Conservation (phyloP, 2,797 vertebrate species). For the Pangasius krempfi region DNA sequence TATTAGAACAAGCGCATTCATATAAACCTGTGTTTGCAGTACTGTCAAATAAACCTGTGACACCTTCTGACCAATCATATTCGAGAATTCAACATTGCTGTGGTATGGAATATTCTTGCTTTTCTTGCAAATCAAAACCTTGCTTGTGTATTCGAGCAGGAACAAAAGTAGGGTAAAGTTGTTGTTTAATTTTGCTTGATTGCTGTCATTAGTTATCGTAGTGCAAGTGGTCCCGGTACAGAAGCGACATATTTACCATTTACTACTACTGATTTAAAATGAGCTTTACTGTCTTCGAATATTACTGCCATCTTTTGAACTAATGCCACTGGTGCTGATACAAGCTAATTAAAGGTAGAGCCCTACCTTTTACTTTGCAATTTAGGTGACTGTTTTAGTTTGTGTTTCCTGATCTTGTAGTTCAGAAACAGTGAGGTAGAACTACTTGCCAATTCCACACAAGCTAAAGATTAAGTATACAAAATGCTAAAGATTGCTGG, state of each 20-base stretch:
- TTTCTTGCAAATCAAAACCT: background rate
- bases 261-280: background rate
- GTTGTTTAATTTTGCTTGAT: background rate
- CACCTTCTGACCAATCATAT: background rate
- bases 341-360: background rate
- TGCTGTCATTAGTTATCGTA: background rate
- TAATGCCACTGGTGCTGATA: background rate
- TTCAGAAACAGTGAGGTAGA: too few species aligned
- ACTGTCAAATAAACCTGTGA: background rate
- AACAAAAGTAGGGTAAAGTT: background rate
- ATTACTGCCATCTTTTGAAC: too few species aligned
- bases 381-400: background rate
- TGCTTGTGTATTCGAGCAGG: background rate
- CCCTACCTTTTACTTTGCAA: background rate
- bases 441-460: background rate
- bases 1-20: too few species aligned
- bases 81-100: background rate
- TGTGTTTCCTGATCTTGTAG: background rate
- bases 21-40: background rate
- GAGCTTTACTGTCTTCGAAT: too few species aligned
- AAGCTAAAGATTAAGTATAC: background rate
- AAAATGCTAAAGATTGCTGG: background rate
- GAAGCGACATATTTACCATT: background rate
- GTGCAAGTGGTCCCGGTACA: background rate
- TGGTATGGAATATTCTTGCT: background rate